These are phyloP conservation scores for Spea bombifrons DNA, from an alignment of 2,113 vertebrate species.

Conservation along the genomic window DNA sequence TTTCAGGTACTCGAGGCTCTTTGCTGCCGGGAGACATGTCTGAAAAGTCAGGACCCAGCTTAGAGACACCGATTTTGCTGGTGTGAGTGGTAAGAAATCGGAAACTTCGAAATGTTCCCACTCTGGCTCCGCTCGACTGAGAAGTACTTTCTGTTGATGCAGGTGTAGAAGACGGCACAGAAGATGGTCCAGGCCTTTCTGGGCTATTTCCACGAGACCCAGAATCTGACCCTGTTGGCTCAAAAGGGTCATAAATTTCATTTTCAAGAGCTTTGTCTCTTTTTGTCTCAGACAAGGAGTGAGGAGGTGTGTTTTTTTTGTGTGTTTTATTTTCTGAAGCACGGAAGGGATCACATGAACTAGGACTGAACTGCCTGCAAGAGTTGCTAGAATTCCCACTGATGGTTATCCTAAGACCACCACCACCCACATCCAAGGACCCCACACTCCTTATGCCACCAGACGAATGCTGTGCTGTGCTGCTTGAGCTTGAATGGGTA, in stretches of 20 bases:
- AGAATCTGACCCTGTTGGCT: slow-evolving; percentile 89
- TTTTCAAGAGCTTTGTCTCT: slow-evolving; percentile 71
- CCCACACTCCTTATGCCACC: slow-evolving; percentile 52
- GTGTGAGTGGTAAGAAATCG: slow-evolving; percentile 68
- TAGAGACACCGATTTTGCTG: slow-evolving; percentile 43
- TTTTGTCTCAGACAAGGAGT: slow-evolving; percentile 58
- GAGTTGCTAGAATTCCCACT: slow-evolving; percentile 79
- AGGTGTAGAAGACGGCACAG: slow-evolving; percentile 48
- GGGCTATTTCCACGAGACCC: slow-evolving; percentile 72
- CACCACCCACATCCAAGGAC: slow-evolving; percentile 29
- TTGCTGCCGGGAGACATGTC: neutral
- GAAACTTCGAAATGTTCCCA: slow-evolving; percentile 59
- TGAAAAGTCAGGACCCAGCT: slow-evolving; percentile 49
- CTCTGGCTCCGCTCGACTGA: slow-evolving; percentile 60
- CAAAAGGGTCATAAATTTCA: slow-evolving; percentile 90
- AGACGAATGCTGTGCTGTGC: slow-evolving; percentile 25
- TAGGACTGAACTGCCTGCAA: slow-evolving; percentile 62
- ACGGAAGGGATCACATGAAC: slow-evolving; percentile 68
- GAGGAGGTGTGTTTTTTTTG: slow-evolving; percentile 57
- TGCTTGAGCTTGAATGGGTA: slow-evolving; percentile 51
- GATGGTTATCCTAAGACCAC: slow-evolving; percentile 85
- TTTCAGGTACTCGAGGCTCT: neutral
- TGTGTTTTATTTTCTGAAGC: slow-evolving; percentile 64
- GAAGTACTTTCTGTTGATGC: neutral
- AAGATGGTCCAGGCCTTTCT: slow-evolving; percentile 56